Evolutionary conservation across 2,797 vertebrate species (phyloP).

Genomic region (Pangasius krempfi): DNA sequence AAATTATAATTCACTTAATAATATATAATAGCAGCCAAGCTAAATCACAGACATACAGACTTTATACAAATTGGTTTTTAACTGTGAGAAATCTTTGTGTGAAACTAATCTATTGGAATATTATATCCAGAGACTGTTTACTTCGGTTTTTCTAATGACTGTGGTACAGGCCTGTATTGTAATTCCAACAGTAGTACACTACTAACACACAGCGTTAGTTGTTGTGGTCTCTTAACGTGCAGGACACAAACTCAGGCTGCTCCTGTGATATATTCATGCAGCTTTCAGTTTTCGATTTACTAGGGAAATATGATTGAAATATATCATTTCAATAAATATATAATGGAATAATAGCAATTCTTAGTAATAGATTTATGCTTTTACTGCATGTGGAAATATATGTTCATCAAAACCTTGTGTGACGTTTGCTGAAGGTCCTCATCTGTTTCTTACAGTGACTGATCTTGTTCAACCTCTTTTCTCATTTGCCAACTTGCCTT

Average conservation of each 20-base stretch:
- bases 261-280: background rate
- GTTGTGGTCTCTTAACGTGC: background rate
- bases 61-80: too few species aligned
- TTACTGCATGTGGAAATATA: background rate
- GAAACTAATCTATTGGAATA: background rate
- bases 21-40: background rate
- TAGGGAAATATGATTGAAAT: background rate
- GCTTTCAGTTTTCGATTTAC: background rate
- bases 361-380: too few species aligned
- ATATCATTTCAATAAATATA: background rate
- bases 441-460: conserved; percentile 76
- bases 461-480: conserved; percentile 63
- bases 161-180: background rate
- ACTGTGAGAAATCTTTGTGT: background rate
- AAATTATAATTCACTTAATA: background rate
- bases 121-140: background rate
- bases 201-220: background rate
- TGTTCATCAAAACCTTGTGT: conserved; percentile 2
- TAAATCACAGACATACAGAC: background rate
- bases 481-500: conserved; percentile 75
- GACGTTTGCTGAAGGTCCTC: conserved; percentile 55
- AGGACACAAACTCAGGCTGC: background rate
- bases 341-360: background rate
- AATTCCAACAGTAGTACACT: background rate
- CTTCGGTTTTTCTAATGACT: background rate